These are phyloP conservation scores for Drosophila kikkawai DNA, from an alignment of 1,140 invertebrate genomes.

Conservation along the genomic window DNA sequence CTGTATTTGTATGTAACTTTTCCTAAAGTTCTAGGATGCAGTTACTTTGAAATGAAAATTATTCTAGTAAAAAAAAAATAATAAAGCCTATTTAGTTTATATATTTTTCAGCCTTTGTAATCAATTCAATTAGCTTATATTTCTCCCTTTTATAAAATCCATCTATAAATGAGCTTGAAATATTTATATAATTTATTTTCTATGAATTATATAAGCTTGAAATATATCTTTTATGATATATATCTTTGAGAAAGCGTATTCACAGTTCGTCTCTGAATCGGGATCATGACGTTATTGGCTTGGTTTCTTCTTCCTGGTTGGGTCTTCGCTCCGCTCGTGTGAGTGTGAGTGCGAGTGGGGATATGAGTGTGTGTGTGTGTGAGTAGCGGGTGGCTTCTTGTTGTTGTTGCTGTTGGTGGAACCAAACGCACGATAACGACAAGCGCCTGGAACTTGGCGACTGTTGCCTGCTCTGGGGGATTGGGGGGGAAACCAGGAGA, in stretches of 20 bases:
- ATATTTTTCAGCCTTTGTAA: too few species aligned
- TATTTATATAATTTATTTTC: too few species aligned
- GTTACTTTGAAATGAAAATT: too few species aligned
- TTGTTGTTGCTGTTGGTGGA: conserved; percentile 5
- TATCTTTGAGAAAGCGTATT: conserved; percentile 1
- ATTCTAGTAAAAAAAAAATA: too few species aligned
- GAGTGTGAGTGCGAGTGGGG: conserved; percentile 16
- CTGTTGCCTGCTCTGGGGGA: conserved; percentile 1
- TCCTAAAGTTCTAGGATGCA: too few species aligned
- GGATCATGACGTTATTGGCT: conserved; percentile 36
- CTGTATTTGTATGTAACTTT: neutral
- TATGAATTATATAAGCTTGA: too few species aligned
- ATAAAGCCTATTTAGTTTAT: too few species aligned
- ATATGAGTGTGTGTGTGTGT: conserved; percentile 12
- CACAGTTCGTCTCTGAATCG: neutral
- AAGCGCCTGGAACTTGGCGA: conserved; percentile 29
- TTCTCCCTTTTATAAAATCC: too few species aligned
- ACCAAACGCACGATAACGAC: conserved; percentile 69
- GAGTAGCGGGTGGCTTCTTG: conserved; percentile 66
- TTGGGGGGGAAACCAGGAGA: neutral
- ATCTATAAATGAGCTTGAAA: too few species aligned
- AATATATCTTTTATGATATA: neutral
- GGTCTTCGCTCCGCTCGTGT: conserved; percentile 7
- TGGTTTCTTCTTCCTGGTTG: conserved; percentile 68
- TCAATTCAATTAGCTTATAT: too few species aligned